Percentiles rank a stretch among this genome's conserved stretches.
Evolutionary conservation across 1,140 invertebrate species (phyloP).

Genomic region (Plutomurus gul): DNA sequence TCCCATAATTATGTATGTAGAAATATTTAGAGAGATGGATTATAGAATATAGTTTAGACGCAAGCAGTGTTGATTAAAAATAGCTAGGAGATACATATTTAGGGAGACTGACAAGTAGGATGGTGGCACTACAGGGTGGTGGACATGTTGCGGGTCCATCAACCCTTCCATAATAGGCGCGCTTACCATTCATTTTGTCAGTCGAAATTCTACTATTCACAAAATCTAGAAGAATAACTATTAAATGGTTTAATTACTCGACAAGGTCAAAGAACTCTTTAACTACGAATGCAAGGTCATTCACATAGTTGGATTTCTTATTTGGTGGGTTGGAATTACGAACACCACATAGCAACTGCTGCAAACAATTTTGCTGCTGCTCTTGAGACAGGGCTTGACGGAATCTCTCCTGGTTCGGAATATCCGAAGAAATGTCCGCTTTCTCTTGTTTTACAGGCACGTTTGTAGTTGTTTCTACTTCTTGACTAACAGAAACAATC

Average conservation of each 20-base stretch:
- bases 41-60: too few relatives aligned
- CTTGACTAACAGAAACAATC: background rate
- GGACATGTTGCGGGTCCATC: too few relatives aligned
- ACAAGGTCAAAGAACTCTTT: conserved; percentile 18
- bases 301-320: background rate
- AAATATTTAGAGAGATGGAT: too few relatives aligned
- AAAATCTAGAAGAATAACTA: background rate
- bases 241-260: background rate
- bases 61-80: too few relatives aligned
- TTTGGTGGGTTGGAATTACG: background rate
- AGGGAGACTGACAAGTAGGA: too few relatives aligned
- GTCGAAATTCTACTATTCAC: too few relatives aligned
- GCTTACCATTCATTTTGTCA: too few relatives aligned
- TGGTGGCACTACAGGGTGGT: too few relatives aligned
- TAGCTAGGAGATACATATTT: too few relatives aligned
- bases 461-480: background rate
- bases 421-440: background rate
- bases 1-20: too few relatives aligned
- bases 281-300: background rate
- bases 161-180: too few relatives aligned
- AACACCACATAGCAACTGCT: background rate
- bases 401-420: background rate
- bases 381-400: conserved; percentile 2
- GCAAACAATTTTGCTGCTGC: conserved; percentile 5
- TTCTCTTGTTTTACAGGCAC: background rate